Base-by-base conservation (phyloP, 2,797 vertebrate species). In the Muscicapa comitata region DNA sequence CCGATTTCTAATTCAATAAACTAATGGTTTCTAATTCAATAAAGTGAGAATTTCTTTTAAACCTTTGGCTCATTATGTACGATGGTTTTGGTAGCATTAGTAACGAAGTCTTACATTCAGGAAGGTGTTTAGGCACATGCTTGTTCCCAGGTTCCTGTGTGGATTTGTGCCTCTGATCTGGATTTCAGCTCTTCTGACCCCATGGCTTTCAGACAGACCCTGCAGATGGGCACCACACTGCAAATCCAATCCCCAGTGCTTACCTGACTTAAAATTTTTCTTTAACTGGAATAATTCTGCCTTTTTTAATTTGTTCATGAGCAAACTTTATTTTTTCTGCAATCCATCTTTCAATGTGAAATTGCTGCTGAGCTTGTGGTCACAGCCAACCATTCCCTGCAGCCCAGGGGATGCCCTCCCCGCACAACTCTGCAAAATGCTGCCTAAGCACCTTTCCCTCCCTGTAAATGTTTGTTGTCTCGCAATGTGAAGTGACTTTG, bases 361-460 rank as follows among this genome's bases (percentile, higher is more conserved):
- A 26, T 37, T 42, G 45, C 75, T 87, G 84, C 74, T 68, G 63
- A 47, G 55, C 63, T 76, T 10, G 1, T 14, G 72, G 54, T 61
- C 13, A 1, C 38, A n/a, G 58, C 21, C 82, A 55, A 6, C 26
- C 54, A 37, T 48, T 47, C 38, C 53, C 58, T 47, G 45, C 79
- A 77, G 57, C 73, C 31, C 47, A 11, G 59, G 66, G 80, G 66
- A 48, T 63, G 63, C 47, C 63, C 54, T 86, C 63, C 72, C 47
- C 47, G 28, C 66, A 55, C 26, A 20, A 2, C 73, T 13, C 80
- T 2, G 31, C 53, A 59, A 91, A 91, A 62, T 1, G 90, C 94
- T 90, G 86, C 83, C 74, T 84, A 37, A 93, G 85, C 93, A 88
- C 90, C 77, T 94, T 94, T 87, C 95, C 47, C 63, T 57, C 70